Evolutionary conservation across 2,797 vertebrate species (phyloP), one percentile per base, ranked within the genome.

Genomic region (Botia kubotai): DNA sequence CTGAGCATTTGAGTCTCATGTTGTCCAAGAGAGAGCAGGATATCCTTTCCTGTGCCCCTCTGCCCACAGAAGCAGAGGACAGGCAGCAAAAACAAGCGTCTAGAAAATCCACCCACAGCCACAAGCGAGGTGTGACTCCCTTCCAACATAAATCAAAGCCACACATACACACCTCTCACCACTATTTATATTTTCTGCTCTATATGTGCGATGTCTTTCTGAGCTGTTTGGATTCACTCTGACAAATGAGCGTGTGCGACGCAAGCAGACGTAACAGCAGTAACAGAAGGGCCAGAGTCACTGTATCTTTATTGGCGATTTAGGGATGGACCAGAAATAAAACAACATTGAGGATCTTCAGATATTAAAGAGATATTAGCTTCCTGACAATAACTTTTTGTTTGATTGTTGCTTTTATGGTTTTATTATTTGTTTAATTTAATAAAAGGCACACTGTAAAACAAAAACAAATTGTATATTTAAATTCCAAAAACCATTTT

Each of bases 271-370:
- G 75, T 96, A 36, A 89, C 46, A 70, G 94, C 91, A 62, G 62
- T 91, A 75, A 89, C 91, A 8, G 83, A 90, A 63, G 87, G 85
- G 5, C 33, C 80, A 0, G 83, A 86, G 19, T 85, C 87, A 5
- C 72, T 92, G 46, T 90, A 93, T 72, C 93, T 96, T 75, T 14
- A 89, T 0, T 96, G 95, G 96, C 52, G 89, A 85, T 96, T 96
- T 81, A 94, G 94, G 82, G 93, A 95, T 69, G 89, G 89, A 2
- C 81, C 14, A 11, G 85, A 90, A 6, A 58, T 88, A 82, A 90
- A 86, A 95, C 92, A n/a, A 72, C 85, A 11, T 91, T 86, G 3
- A 93, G 88, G 75, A 89, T 73, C 4, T n/a, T 93, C 82, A 86
- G 23, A 26, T 26, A 26, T 26, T 70, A 50, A 95, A 89, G 82